Evolutionary conservation across 2,797 vertebrate species (phyloP), one percentile per base, ranked within the genome.

Genomic region (Sebastes cheni): DNA sequence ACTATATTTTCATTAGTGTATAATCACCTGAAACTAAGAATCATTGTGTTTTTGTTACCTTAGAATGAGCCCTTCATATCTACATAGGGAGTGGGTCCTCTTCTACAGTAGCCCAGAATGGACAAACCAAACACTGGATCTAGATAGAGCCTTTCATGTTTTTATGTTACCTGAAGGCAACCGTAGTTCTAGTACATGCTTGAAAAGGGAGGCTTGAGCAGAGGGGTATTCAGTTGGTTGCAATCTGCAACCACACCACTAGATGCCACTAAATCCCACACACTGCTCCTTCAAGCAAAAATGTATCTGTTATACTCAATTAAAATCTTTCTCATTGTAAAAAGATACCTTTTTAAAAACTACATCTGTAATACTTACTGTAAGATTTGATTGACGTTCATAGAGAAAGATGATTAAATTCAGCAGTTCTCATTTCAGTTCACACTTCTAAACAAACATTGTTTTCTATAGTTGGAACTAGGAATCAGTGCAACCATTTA

Each of bases 31-130:
- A 20, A 52, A 52, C 16, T 46, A 46, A 46, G 42, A 18, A 18
- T 1, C 16, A 1, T 42, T 16, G 39, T 46, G 42, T 18, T 46
- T 46, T 46, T 0, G 3, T 46, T 46, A 46, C 0, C 42, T 46
- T 46, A 46, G 6, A 46, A 46, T 46, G 42, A 46, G 42, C 1
- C 1, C 42, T 46, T 46, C 16, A 46, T 46, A 46, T 46, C 16
- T 46, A 46, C 42, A 46, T 46, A 46, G 42, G 42, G 42, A 46
- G 16, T 0, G 14, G 6, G 42, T 46, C 42, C 16, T 18, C 42
- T 46, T 52, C 18, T 52, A 10, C 50, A n/a, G 20, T n/a, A 52
- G 50, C 18, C 18, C 50, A 20, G 50, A 52, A 52, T 1, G 20
- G 50, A n/a, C 50, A 52, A 52, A 52, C 50, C 6, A 46, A 46